These are phyloP conservation scores for Lamproptera curius DNA, from an alignment of 2,888 invertebrate genomes.

Conservation along the genomic window DNA sequence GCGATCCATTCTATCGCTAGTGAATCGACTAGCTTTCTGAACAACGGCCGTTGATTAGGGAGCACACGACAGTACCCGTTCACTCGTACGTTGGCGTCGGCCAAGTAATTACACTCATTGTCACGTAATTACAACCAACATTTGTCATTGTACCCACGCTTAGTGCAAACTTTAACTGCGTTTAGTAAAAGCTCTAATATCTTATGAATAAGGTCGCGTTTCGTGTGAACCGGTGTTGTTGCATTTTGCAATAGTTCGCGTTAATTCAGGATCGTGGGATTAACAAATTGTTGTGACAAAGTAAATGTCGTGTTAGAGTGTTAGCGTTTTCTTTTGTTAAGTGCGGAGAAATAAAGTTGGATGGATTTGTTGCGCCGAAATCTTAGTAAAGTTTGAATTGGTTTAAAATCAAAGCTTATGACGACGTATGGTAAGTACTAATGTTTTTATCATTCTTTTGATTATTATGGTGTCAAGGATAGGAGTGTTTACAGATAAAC, in stretches of 20 bases:
- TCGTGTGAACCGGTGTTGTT: constrained; percentile 23
- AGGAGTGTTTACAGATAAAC: no score
- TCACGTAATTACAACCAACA: constrained; percentile 68
- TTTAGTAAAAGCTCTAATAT: constrained; percentile 34
- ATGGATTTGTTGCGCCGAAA: no score
- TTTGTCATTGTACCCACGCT: constrained; percentile 67
- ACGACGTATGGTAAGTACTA: no score
- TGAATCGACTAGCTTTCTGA: constrained; percentile 11
- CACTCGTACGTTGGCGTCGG: constrained; percentile 33
- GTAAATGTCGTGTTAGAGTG: constrained; percentile 14
- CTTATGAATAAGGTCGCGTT: constrained; percentile 31
- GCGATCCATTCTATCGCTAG: not conserved
- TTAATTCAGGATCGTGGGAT: constrained; percentile 23
- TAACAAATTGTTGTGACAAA: constrained; percentile 25
- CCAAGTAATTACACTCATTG: constrained; percentile 69
- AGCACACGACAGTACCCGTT: constrained; percentile 28
- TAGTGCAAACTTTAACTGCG: constrained; percentile 31
- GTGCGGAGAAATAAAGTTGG: no score
- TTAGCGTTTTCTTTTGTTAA: not conserved
- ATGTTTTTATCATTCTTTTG: no score
- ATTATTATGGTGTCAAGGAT: no score
- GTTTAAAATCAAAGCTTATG: no score
- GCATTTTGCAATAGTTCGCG: constrained; percentile 14
- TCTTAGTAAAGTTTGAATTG: no score
- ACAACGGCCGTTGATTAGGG: constrained; percentile 60